phyloP scores from a whole-genome alignment of 2,888 invertebrate genomes.

The Cyclophora albipunctata region DNA sequence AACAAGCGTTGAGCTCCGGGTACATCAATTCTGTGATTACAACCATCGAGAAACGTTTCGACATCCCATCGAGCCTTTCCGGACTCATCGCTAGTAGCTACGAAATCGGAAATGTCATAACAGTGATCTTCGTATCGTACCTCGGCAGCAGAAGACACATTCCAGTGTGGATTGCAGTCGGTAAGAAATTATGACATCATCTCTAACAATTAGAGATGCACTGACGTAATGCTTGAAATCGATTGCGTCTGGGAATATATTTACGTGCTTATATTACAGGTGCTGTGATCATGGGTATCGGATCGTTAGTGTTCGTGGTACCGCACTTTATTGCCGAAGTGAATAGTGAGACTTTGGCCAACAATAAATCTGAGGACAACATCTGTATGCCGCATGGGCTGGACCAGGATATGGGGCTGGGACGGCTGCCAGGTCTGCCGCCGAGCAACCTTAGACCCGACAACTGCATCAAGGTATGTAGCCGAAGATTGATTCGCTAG shows the following conservation, averaged over 20 bases:
- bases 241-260: background rate
- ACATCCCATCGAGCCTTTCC: slow-evolving; percentile 94
- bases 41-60: slow-evolving; percentile 95
- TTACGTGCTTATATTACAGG: slow-evolving; percentile 62
- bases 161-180: slow-evolving; percentile 95
- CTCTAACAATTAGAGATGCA: background rate
- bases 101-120: slow-evolving; percentile 96
- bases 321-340: slow-evolving; percentile 93
- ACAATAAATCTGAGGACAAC: slow-evolving; percentile 84
- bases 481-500: background rate
- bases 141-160: slow-evolving; percentile 94
- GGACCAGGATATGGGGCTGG: slow-evolving; percentile 82
- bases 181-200: slow-evolving; percentile 54
- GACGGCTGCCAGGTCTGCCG: slow-evolving; percentile 81
- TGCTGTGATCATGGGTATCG: slow-evolving; percentile 94
- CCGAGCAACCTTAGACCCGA: slow-evolving; percentile 84
- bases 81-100: slow-evolving; percentile 95
- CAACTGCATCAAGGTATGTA: slow-evolving; percentile 82
- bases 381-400: slow-evolving; percentile 85
- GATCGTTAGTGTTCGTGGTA: slow-evolving; percentile 93
- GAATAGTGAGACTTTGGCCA: slow-evolving; percentile 79
- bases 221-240: too few species aligned
- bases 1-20: slow-evolving; percentile 92
- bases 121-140: slow-evolving; percentile 96
- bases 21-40: slow-evolving; percentile 97